Evolutionary conservation across 2,888 invertebrate genomes (phyloP).

Genomic region (Parelbella ahira): DNA sequence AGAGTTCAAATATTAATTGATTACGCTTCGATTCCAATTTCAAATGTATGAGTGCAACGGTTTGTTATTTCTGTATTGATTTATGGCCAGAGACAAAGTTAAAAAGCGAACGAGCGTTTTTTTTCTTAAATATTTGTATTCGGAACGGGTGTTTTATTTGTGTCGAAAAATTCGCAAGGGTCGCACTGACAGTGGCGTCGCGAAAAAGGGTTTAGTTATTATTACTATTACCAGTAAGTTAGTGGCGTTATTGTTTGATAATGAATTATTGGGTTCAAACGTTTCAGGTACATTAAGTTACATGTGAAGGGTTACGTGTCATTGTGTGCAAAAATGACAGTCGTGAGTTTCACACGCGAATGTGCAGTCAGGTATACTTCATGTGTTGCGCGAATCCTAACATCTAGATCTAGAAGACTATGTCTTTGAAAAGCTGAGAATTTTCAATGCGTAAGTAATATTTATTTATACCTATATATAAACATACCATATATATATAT

Average conservation of each 20-base stretch:
- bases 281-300: slow-evolving; percentile 77
- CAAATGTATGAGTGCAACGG: slow-evolving; percentile 57
- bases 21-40: slow-evolving; percentile 68
- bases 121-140: slow-evolving; percentile 75
- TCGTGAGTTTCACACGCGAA: slow-evolving; percentile 70
- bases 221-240: slow-evolving; percentile 75
- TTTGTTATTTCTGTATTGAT: slow-evolving; percentile 71
- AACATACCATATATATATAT: too few species aligned
- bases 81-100: slow-evolving; percentile 72
- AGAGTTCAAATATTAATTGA: slow-evolving; percentile 42
- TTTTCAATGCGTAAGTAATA: too few species aligned
- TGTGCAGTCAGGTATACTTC: slow-evolving; percentile 66
- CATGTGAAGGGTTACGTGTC: slow-evolving; percentile 69
- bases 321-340: slow-evolving; percentile 64
- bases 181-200: slow-evolving; percentile 57
- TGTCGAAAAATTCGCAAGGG: slow-evolving; percentile 74
- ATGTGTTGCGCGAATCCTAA: too few species aligned
- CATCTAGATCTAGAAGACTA: too few species aligned
- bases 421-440: too few species aligned
- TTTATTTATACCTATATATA: too few species aligned
- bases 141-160: slow-evolving; percentile 77
- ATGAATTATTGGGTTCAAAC: slow-evolving; percentile 79
- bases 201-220: slow-evolving; percentile 67
- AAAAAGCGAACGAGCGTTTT: slow-evolving; percentile 57
- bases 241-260: slow-evolving; percentile 72